Conservation (phyloP, 2,797 vertebrate genomes). For the Siniperca undulata region DNA sequence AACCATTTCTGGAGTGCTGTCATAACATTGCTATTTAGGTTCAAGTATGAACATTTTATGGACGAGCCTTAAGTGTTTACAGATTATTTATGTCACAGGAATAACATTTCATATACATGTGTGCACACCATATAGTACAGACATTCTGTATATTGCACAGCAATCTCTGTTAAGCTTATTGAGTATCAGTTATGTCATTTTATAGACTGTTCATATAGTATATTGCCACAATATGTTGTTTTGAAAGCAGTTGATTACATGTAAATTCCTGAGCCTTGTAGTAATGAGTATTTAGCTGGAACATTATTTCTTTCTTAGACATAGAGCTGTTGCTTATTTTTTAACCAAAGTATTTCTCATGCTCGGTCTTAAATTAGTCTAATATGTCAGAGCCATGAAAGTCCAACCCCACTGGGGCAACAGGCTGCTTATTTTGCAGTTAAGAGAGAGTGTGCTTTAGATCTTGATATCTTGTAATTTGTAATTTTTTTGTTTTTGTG, state of each 20-base stretch:
- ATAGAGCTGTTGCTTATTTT: conserved; percentile 20
- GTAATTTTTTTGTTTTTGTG: conserved; percentile 38
- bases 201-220: not conserved
- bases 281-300: conserved; percentile 24
- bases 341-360: not conserved
- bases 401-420: conserved; percentile 27
- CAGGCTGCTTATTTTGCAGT: conserved; percentile 29
- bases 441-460: conserved; percentile 35
- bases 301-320: conserved; percentile 24
- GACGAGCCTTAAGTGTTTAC: not conserved
- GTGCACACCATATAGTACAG: not conserved
- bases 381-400: conserved; percentile 31
- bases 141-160: not conserved
- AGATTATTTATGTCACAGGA: conserved; percentile 4
- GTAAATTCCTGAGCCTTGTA: conserved; percentile 24
- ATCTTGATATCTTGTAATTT: conserved; percentile 32
- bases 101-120: not conserved
- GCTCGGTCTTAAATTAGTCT: conserved; percentile 30
- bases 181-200: not conserved
- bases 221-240: conserved; percentile 1
- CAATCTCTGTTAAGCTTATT: not conserved
- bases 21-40: not conserved
- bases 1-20: not conserved
- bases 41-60: not conserved
- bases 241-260: conserved; percentile 10